Evolutionary conservation across 2,113 vertebrate genomes (phyloP).

Genomic region (Perca schrenkii): DNA sequence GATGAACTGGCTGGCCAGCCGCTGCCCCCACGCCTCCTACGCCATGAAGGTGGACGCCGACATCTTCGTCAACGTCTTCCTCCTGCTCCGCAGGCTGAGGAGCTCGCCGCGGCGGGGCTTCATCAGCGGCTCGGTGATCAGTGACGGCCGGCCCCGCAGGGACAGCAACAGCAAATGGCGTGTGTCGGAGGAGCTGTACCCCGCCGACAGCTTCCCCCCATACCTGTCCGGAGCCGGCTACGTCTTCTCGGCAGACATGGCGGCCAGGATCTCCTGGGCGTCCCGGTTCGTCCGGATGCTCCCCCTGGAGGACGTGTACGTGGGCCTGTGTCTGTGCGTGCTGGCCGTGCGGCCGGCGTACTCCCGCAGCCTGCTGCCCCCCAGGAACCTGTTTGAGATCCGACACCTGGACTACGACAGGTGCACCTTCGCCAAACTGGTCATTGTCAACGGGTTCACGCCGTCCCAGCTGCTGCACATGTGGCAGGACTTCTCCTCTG

Average conservation of each 20-base stretch:
- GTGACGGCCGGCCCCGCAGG: constrained; percentile 65
- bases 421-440: constrained; percentile 72
- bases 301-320: constrained; percentile 88
- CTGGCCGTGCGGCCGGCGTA: constrained; percentile 76
- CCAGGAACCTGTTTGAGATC: constrained; percentile 78
- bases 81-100: constrained; percentile 61
- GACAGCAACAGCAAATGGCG: constrained; percentile 79
- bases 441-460: constrained; percentile 76
- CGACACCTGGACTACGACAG: constrained; percentile 71
- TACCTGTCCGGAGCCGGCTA: constrained; percentile 87
- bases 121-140: constrained; percentile 77
- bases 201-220: constrained; percentile 73
- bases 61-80: constrained; percentile 84
- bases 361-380: constrained; percentile 17
- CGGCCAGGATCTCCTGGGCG: constrained; percentile 68
- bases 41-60: constrained; percentile 87
- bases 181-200: constrained; percentile 75
- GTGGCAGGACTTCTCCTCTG: constrained; percentile 81
- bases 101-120: constrained; percentile 19
- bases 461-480: constrained; percentile 52
- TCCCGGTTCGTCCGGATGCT: constrained; percentile 76
- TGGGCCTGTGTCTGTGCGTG: constrained; percentile 84
- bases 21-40: constrained; percentile 82
- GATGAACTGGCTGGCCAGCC: constrained; percentile 84
- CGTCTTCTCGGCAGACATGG: constrained; percentile 84